Evolutionary conservation across 2,113 vertebrate genomes (phyloP).

Genomic region (Odontophorus gujanensis): DNA sequence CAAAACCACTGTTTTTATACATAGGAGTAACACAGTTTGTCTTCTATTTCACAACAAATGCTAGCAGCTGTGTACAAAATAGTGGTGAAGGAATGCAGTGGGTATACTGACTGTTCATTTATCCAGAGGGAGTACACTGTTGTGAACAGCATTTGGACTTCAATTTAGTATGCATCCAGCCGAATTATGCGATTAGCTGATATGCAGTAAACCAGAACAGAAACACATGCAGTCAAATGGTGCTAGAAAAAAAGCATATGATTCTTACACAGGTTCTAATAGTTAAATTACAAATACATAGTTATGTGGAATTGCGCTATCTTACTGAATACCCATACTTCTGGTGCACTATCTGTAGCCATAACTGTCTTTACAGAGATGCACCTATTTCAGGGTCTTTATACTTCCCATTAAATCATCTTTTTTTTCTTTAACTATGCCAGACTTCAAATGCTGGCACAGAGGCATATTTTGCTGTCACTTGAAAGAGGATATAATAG

Average conservation of each 20-base stretch:
- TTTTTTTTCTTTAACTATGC: background rate
- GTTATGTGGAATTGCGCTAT: background rate
- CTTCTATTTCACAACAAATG: conserved; percentile 19
- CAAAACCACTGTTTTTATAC: accelerated
- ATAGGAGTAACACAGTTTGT: conserved; percentile 38
- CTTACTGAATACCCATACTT: background rate
- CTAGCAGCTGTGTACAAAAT: conserved; percentile 62
- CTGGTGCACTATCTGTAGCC: background rate
- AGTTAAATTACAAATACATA: background rate
- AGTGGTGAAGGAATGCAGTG: conserved; percentile 51
- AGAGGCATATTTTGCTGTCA: background rate
- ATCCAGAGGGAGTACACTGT: conserved; percentile 67
- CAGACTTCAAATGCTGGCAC: background rate
- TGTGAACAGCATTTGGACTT: conserved; percentile 68
- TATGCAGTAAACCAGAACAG: conserved; percentile 76
- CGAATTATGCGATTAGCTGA: conserved; percentile 72
- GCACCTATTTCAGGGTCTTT: background rate
- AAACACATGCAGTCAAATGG: conserved; percentile 64
- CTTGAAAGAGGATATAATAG: background rate
- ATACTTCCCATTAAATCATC: background rate
- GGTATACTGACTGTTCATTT: conserved; percentile 70
- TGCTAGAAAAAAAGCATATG: conserved; percentile 35
- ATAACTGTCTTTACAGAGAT: background rate
- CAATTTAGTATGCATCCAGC: conserved; percentile 75
- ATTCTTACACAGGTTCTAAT: background rate